Conservation (phyloP, 2,888 invertebrate species). For the Dynastes hyllus region DNA sequence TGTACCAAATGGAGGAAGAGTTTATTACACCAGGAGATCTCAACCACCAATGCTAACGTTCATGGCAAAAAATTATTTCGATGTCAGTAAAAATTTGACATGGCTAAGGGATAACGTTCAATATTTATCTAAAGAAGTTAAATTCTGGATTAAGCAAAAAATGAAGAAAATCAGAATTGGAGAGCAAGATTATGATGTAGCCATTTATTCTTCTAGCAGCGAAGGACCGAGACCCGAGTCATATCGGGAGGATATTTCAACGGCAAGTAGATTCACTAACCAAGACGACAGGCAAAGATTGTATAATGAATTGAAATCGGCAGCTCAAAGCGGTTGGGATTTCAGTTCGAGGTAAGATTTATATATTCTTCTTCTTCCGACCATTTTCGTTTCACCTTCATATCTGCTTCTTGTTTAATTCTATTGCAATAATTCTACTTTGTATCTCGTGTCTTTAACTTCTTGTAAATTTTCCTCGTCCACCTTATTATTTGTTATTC, state of each 20-base stretch:
- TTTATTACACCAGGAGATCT: constrained; percentile 83
- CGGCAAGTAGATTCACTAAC: constrained; percentile 64
- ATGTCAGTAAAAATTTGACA: constrained; percentile 75
- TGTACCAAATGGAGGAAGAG: constrained; percentile 87
- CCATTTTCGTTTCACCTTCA: too few species aligned
- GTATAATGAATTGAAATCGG: constrained; percentile 62
- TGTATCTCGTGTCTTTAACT: too few species aligned
- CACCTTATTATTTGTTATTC: too few species aligned
- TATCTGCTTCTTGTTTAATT: too few species aligned
- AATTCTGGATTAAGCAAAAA: constrained; percentile 78
- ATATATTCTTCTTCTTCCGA: background rate
- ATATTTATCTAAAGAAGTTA: constrained; percentile 77
- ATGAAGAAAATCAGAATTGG: constrained; percentile 72
- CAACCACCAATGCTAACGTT: constrained; percentile 82
- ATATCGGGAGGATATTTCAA: constrained; percentile 78
- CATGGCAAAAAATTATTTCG: constrained; percentile 82
- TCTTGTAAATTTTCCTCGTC: too few species aligned
- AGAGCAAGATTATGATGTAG: constrained; percentile 73
- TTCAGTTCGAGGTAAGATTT: constrained; percentile 77
- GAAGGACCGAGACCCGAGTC: constrained; percentile 83
- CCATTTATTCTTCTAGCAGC: constrained; percentile 77
- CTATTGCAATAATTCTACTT: too few species aligned
- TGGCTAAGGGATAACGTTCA: constrained; percentile 77
- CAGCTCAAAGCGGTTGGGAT: constrained; percentile 92
- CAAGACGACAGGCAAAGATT: constrained; percentile 62